Evolutionary conservation across 2,113 vertebrate genomes (phyloP), one percentile per base, ranked within the genome.

Genomic region (Neopipo cinnamomea): DNA sequence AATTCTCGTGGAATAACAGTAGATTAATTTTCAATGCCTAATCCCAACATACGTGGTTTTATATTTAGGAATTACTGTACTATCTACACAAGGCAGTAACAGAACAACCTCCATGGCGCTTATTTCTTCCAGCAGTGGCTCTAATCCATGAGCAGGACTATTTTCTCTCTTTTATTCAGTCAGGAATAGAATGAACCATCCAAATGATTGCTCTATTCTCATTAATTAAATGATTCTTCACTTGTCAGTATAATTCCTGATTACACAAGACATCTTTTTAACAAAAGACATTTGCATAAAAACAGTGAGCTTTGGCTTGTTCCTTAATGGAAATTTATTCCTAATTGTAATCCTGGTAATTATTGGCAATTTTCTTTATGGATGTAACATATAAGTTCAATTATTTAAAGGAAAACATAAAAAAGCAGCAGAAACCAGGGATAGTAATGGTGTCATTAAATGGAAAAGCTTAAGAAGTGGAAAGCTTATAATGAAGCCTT

Each of bases 211-310:
- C 75, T 93, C 61, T 79, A 13, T 88, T 93, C 91, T 96, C 91
- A 92, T 96, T 96, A 96, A 96, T 96, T 95, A 96, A 95, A 96
- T 90, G 89, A 91, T 94, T 89, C 90, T 92, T 91, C 65, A 88
- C 93, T 97, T 96, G 94, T 95, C 95, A 94, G 76, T 94, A n/a
- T 88, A 96, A 97, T 95, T 96, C 87, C 68, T 94, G 88, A 96
- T 96, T 95, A 86, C 74, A 91, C 44, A 68, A 89, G 95, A 91
- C 88, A 79, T 96, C 89, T 91, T 93, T 88, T 91, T 76, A 94
- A 88, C 81, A 88, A 75, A 71, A 92, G 70, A 53, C 52, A 93
- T 96, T 97, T 96, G 76, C 88, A 90, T 95, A 90, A 96, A 91
- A 89, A 88, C 62, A 90, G 39, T 52, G 70, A 96, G 83, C 66